Evolutionary conservation across 2,113 vertebrate species (phyloP).

Genomic region (Ondatra zibethicus): DNA sequence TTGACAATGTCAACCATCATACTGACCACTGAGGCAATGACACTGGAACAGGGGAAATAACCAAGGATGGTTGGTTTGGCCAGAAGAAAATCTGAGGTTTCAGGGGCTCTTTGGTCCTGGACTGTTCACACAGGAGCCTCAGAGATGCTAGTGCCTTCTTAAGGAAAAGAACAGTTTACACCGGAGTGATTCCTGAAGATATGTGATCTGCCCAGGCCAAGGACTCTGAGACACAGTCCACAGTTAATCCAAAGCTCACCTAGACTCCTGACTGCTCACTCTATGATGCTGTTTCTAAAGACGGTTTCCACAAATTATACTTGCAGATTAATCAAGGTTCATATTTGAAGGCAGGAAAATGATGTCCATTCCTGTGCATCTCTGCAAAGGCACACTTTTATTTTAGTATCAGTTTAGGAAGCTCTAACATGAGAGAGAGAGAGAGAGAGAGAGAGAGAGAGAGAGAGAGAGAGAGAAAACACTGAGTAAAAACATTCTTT

Average conservation of each 20-base stretch:
- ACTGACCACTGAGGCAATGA: not conserved
- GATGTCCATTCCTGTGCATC: not conserved
- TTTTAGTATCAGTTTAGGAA: conserved; percentile 14
- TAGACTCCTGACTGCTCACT: not conserved
- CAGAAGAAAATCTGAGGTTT: not conserved
- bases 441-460: not conserved
- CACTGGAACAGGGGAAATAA: not conserved
- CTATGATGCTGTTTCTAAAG: not conserved
- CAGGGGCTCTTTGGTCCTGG: not conserved
- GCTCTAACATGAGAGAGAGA: not conserved
- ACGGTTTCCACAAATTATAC: not conserved
- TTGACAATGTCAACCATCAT: not conserved
- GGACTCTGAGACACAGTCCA: not conserved
- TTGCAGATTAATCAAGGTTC: not conserved
- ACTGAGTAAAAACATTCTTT: not conserved
- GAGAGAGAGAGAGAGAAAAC: not conserved
- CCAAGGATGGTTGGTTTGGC: not conserved
- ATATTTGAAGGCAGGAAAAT: not conserved
- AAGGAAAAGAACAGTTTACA: not conserved
- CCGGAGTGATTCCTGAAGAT: not conserved
- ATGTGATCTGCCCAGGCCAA: not conserved
- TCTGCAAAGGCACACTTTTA: not conserved
- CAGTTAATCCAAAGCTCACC: not conserved
- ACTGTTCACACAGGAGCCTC: too few relatives aligned
- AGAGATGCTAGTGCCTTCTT: not conserved